A percentile compares a stretch with the other conserved stretches of the same genome.
phyloP scores from a whole-genome alignment of 2,888 invertebrate genomes.

The Cheilosia variabilis region DNA sequence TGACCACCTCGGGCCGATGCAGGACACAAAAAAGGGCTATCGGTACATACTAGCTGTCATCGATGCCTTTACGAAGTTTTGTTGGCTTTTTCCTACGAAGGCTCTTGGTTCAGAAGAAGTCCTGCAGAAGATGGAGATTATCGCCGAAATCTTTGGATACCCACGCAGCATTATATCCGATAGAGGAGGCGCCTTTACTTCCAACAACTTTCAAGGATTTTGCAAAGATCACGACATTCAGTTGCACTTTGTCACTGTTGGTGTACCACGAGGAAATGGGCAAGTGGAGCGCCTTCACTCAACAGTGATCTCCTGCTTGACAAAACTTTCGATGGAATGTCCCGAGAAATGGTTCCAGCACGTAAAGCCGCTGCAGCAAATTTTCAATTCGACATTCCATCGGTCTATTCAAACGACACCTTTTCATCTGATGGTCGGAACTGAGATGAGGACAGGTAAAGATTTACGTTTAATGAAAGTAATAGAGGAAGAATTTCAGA shows the following conservation, averaged over 20 bases:
- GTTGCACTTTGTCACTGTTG: slow-evolving; percentile 49
- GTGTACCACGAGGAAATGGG: slow-evolving; percentile 61
- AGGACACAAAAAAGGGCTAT: slow-evolving; percentile 75
- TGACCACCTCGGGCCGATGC: slow-evolving; percentile 80
- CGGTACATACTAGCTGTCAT: slow-evolving; percentile 79
- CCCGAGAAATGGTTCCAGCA: slow-evolving; percentile 78
- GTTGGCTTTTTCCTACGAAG: slow-evolving; percentile 69
- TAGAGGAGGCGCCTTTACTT: slow-evolving; percentile 62
- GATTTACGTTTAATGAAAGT: slow-evolving; percentile 31
- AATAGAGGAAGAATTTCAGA: slow-evolving; percentile 50
- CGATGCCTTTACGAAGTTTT: slow-evolving; percentile 79
- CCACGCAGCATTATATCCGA: slow-evolving; percentile 50
- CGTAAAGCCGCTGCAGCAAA: slow-evolving; percentile 69
- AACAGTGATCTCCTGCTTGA: slow-evolving; percentile 79
- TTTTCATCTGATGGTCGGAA: slow-evolving; percentile 77
- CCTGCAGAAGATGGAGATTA: slow-evolving; percentile 51
- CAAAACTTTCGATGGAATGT: slow-evolving; percentile 76
- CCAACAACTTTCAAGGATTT: slow-evolving; percentile 52
- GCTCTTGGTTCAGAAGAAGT: slow-evolving; percentile 56
- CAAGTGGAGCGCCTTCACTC: slow-evolving; percentile 63
- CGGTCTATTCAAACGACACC: slow-evolving; percentile 72
- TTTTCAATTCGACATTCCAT: slow-evolving; percentile 75
- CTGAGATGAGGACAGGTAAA: slow-evolving; percentile 30
- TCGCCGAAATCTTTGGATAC: slow-evolving; percentile 59
- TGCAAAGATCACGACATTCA: slow-evolving; percentile 51